These are phyloP conservation scores for Drosophila kanekoi DNA, from an alignment of 2,888 invertebrate genomes.

Conservation along the genomic window DNA sequence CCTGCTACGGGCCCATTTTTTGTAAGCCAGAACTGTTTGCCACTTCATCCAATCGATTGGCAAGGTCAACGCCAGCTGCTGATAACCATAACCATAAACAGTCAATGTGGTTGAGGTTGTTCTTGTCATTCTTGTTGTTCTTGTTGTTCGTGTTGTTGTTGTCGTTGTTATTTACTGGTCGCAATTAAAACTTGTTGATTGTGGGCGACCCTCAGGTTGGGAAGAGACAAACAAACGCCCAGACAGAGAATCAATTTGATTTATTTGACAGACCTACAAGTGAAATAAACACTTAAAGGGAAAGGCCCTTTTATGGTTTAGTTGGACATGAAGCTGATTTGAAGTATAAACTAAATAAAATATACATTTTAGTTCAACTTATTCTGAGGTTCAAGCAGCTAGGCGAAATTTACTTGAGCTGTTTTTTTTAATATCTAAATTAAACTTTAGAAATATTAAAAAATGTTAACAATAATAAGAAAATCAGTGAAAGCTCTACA, in stretches of 20 bases:
- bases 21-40: constrained; percentile 23
- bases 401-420: not conserved
- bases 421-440: not conserved
- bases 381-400: constrained; percentile 2
- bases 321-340: constrained; percentile 1
- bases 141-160: constrained; percentile 21
- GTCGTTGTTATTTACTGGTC: constrained; percentile 34
- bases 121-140: constrained; percentile 33
- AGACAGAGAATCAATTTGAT: constrained; percentile 48
- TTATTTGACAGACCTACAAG: constrained; percentile 46
- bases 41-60: constrained; percentile 39
- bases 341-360: not conserved
- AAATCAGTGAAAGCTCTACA: no score
- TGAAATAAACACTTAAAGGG: constrained; percentile 8
- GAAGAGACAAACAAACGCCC: constrained; percentile 26
- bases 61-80: constrained; percentile 54
- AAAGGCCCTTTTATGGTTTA: constrained; percentile 29
- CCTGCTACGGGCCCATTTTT: constrained; percentile 17
- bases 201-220: constrained; percentile 52
- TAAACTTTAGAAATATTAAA: not conserved
- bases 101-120: constrained; percentile 42
- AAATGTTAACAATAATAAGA: not conserved
- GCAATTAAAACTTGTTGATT: constrained; percentile 77
- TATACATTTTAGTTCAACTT: constrained; percentile 15
- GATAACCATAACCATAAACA: constrained; percentile 62